A percentile compares a stretch with the other conserved stretches of the same genome.
phyloP scores from a whole-genome alignment of 2,888 invertebrate genomes.

The Caenorhabditis macrosperma region DNA sequence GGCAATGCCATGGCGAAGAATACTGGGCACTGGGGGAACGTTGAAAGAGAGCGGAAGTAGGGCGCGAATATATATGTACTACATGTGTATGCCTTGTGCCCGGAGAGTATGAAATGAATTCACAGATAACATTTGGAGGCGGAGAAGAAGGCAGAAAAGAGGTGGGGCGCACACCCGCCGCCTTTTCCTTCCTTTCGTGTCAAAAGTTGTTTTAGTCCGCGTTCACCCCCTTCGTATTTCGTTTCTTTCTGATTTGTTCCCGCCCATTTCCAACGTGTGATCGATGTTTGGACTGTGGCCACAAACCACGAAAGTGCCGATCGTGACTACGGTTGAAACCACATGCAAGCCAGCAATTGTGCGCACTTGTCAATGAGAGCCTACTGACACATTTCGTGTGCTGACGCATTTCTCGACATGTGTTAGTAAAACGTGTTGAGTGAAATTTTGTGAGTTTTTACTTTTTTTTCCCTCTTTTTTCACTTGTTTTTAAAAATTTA shows the following conservation, averaged over 20 bases:
- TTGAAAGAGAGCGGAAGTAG: neutral
- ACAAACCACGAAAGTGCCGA: conserved; percentile 40
- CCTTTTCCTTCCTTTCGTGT: neutral
- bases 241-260: conserved; percentile 42
- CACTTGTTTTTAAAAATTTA: neutral
- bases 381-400: conserved; percentile 3
- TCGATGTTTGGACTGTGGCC: conserved; percentile 44
- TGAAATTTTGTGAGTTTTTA: neutral
- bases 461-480: neutral
- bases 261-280: conserved; percentile 20
- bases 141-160: neutral
- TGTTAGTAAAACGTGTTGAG: neutral
- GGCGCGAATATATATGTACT: neutral
- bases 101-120: neutral
- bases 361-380: neutral
- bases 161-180: conserved; percentile 5
- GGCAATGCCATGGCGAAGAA: neutral
- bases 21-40: conserved; percentile 6
- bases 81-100: conserved; percentile 1
- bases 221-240: neutral
- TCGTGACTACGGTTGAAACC: conserved; percentile 43
- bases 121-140: neutral
- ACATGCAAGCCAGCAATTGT: conserved; percentile 2
- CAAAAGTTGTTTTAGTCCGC: conserved; percentile 9
- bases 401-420: conserved; percentile 7